These are phyloP conservation scores for Stenodera caucasica DNA, from an alignment of 2,888 invertebrate genomes.

Conservation along the genomic window DNA sequence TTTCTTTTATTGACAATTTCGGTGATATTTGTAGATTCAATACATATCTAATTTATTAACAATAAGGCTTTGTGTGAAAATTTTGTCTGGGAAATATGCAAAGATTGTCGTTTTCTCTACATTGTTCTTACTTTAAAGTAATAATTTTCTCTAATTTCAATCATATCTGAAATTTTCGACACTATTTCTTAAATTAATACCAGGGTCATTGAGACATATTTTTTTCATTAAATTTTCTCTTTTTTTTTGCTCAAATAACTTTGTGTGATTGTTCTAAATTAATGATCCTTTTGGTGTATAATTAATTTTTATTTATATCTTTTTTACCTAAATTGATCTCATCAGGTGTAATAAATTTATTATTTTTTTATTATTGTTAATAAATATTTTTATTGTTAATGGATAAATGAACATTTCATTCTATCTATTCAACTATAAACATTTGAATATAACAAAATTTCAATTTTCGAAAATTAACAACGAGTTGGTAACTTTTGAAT, in stretches of 20 bases:
- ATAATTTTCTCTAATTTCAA: neutral
- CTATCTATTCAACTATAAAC: neutral
- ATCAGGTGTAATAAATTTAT: too few relatives aligned
- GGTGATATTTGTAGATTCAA: neutral
- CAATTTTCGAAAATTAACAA: too few relatives aligned
- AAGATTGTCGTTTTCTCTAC: conserved; percentile 1
- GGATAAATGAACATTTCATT: neutral
- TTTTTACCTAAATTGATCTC: neutral
- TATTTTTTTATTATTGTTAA: too few relatives aligned
- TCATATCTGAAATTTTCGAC: neutral
- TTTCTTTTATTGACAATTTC: neutral
- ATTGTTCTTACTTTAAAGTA: neutral
- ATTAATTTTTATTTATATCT: neutral
- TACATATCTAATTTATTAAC: neutral
- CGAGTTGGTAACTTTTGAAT: neutral
- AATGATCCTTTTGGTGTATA: too few relatives aligned
- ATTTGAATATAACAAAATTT: neutral
- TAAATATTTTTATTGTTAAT: neutral
- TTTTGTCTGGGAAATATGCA: conserved; percentile 8
- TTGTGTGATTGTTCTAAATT: too few relatives aligned
- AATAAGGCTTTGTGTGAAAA: neutral
- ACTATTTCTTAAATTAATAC: neutral
- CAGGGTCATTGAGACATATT: neutral
- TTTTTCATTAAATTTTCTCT: neutral
- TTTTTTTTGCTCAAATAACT: too few relatives aligned